Percentiles rank a stretch among this genome's conserved stretches.
Conservation (phyloP, 2,888 invertebrate species). For the Drosophila nigricruria region DNA sequence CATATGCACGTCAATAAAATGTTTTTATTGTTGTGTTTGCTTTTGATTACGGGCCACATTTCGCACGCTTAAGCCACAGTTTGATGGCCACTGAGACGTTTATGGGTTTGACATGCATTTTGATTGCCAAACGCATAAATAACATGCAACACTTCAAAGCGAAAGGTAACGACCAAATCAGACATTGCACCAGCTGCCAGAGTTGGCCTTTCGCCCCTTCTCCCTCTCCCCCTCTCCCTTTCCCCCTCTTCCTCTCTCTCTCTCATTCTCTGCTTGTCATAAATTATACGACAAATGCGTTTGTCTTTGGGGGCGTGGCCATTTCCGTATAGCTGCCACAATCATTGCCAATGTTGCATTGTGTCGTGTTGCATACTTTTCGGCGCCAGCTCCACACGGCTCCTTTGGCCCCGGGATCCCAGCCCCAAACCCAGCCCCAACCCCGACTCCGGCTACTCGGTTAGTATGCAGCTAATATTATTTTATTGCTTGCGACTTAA, state of each 20-base stretch:
- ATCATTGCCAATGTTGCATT: conserved; percentile 75
- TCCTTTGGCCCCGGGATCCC: neutral
- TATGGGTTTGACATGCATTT: conserved; percentile 74
- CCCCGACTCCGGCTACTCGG: conserved; percentile 2
- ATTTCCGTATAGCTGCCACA: conserved; percentile 67
- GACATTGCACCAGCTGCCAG: conserved; percentile 56
- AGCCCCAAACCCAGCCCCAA: neutral
- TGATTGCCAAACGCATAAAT: conserved; percentile 68
- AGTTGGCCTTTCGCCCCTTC: neutral
- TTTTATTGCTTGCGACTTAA: conserved; percentile 82
- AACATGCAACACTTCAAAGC: conserved; percentile 73
- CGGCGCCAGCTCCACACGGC: conserved; percentile 40
- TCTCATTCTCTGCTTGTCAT: conserved; percentile 48
- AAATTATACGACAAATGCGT: conserved; percentile 80
- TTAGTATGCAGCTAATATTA: conserved; percentile 81
- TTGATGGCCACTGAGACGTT: conserved; percentile 60
- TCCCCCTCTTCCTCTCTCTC: neutral
- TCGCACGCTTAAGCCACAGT: conserved; percentile 62
- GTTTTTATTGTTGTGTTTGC: conserved; percentile 50
- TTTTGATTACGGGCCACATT: conserved; percentile 58
- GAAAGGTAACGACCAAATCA: conserved; percentile 64
- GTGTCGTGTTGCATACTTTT: conserved; percentile 76
- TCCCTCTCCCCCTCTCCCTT: neutral
- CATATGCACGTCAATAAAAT: conserved; percentile 43
- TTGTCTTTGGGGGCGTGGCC: conserved; percentile 66